These are phyloP conservation scores for Crematogaster levior DNA, from an alignment of 2,888 invertebrate genomes.

Conservation along the genomic window DNA sequence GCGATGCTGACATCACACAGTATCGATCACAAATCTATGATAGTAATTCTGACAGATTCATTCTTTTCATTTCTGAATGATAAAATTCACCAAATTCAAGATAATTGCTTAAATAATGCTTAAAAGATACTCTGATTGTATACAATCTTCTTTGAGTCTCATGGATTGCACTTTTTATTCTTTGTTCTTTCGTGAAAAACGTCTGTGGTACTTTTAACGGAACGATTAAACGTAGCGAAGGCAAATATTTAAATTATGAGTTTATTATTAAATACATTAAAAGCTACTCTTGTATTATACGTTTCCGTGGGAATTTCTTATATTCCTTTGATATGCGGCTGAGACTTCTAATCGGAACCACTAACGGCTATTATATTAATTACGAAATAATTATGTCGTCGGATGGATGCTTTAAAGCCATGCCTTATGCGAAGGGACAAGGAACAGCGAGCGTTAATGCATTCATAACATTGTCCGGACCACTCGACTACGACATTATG, in stretches of 20 bases:
- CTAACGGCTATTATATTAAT: conserved; percentile 66
- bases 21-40: background rate
- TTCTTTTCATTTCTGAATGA: background rate
- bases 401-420: conserved; percentile 68
- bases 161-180: no score
- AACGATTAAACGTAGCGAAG: background rate
- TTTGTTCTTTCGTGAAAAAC: no score
- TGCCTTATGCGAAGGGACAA: conserved; percentile 62
- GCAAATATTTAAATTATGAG: conserved; percentile 13
- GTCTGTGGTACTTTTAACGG: conserved; percentile 7
- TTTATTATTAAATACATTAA: conserved; percentile 34
- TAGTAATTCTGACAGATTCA: background rate
- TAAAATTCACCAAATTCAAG: background rate
- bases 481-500: conserved; percentile 76
- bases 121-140: background rate
- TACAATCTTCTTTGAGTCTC: background rate
- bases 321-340: conserved; percentile 45
- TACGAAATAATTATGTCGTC: conserved; percentile 72
- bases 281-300: conserved; percentile 1
- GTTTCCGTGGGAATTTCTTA: conserved; percentile 38
- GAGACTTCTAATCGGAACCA: conserved; percentile 56
- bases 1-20: background rate
- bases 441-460: conserved; percentile 65
- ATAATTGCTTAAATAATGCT: background rate
- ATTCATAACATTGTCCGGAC: conserved; percentile 76